Evolutionary conservation across 1,140 invertebrate genomes (phyloP).

Genomic region (Magallana angulata): DNA sequence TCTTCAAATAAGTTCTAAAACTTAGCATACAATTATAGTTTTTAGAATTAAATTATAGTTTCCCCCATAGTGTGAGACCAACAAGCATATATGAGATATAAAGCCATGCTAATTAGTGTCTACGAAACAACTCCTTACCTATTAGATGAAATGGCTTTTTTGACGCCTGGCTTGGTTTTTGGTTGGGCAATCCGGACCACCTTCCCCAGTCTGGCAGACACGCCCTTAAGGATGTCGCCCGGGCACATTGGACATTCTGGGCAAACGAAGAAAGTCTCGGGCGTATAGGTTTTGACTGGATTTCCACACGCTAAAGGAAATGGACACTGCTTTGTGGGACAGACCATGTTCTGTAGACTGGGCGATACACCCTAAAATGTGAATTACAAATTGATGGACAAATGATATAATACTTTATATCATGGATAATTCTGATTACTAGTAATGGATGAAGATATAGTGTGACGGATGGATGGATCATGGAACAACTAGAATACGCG

Average conservation of each 20-base stretch:
- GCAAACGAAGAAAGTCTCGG: constrained; percentile 48
- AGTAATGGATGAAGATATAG: neutral
- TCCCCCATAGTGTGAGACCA: too few species aligned
- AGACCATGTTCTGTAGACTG: constrained; percentile 33
- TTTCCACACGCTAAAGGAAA: constrained; percentile 42
- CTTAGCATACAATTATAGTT: neutral
- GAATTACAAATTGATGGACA: too few species aligned
- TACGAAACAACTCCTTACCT: neutral
- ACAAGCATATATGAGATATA: neutral
- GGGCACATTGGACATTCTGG: constrained; percentile 50
- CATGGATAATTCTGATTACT: neutral
- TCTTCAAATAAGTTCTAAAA: neutral
- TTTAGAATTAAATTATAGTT: neutral
- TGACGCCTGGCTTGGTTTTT: neutral
- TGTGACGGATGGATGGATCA: too few species aligned
- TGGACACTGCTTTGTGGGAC: constrained; percentile 42
- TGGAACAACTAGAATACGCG: too few species aligned
- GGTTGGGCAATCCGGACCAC: constrained; percentile 31
- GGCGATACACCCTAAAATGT: constrained; percentile 37
- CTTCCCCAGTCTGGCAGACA: constrained; percentile 30
- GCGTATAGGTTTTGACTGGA: constrained; percentile 45
- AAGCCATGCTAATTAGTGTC: neutral
- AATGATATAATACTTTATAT: too few species aligned
- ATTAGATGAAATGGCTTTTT: neutral
- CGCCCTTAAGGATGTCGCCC: constrained; percentile 42